A percentile compares a stretch with the other conserved stretches of the same genome.
phyloP scores from a whole-genome alignment of 2,113 vertebrate genomes.

The Balaenoptera acutorostrata region DNA sequence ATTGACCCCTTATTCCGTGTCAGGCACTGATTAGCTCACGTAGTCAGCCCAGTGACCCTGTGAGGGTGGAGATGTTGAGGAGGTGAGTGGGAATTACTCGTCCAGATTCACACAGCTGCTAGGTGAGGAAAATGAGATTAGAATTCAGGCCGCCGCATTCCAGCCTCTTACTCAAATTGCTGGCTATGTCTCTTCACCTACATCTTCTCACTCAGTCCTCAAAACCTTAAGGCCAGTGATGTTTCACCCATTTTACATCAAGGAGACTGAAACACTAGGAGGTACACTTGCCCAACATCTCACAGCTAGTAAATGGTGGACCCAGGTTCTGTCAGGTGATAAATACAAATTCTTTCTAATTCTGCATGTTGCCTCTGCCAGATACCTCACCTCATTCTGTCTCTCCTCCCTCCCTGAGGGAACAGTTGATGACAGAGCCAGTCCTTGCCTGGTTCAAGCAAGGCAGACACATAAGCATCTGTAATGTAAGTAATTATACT shows the following conservation, averaged over 20 bases:
- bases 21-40: neutral
- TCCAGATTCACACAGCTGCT: neutral
- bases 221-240: neutral
- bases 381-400: neutral
- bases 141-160: neutral
- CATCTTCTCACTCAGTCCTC: neutral
- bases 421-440: neutral
- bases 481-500: neutral
- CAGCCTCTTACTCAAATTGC: neutral
- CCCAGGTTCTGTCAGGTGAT: neutral
- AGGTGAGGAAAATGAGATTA: neutral
- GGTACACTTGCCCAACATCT: neutral
- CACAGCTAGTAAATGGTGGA: neutral
- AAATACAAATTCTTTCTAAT: neutral
- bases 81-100: neutral
- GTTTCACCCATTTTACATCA: neutral
- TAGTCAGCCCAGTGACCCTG: too few relatives aligned
- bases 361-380: neutral
- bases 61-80: neutral
- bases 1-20: neutral
- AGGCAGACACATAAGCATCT: neutral
- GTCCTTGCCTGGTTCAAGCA: neutral
- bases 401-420: neutral
- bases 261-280: neutral
- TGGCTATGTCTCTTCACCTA: neutral